Base-by-base conservation (phyloP, 2,113 vertebrate species). In the Probosciger aterrimus region DNA sequence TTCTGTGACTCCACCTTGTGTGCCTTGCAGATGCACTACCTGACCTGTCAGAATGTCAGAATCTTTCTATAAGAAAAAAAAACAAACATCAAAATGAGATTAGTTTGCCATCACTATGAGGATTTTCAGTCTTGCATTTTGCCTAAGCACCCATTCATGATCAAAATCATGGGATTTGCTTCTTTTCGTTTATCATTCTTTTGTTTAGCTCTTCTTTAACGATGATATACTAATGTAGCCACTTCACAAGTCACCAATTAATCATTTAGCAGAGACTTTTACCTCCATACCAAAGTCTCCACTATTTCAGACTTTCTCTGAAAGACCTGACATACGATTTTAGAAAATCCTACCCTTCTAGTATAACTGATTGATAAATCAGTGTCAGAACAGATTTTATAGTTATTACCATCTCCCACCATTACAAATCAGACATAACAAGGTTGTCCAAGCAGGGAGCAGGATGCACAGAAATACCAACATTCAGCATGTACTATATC, bases 11-110 rank as follows among this genome's bases (percentile, higher is more conserved):
- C 14, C 33, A 63, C 46, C 30, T 47, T 1, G 0, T 0, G 0
- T 28, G 19, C 47, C 24, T 59, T 46, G 35, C 23, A 77, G 64
- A 46, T 1, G 0, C 3, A 1, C 18, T 60, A 35, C 0, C 0
- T 24, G 4, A 35, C 53, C n/a, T 83, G 35, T 18, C 44, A 79
- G 37, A 27, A 60, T 82, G 6, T 60, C 73, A 65, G 28, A 86
- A 52, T 19, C 31, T 35, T 49, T 43, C 47, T 37, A 4, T 7
- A 43, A 85, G 44, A 18, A 30, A 83, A 88, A 28, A 9, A 39
- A 22, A 9, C 18, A 57, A 57, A n/a, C 9, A 53, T 37, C 25
- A 25, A 75, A 33, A 63, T 18, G 2, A 64, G 85, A 53, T 60
- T 67, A 79, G 33, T 18, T 64, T 71, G 18, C 4, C 19, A 43